Base-by-base conservation (phyloP, 2,797 vertebrate species). In the Cossypha niveicapilla region DNA sequence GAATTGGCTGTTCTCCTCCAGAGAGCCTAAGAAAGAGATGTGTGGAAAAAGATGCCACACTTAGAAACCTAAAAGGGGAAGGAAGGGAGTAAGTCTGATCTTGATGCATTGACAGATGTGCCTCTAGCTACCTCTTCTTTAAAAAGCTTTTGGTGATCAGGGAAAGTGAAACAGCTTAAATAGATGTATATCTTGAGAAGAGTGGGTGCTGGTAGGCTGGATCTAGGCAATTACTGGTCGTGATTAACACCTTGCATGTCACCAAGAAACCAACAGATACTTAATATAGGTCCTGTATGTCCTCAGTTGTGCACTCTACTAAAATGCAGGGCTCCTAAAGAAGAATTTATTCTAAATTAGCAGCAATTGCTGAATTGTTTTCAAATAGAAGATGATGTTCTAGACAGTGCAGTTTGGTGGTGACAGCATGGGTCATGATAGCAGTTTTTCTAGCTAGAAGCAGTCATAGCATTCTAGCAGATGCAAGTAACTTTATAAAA, bases 241-340 rank as follows among this genome's bases (percentile, higher is more conserved):
- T 65, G 22, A 66, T 37, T 71, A 74, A 57, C 5, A 17, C 17
- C 18, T 50, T 67, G 21, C 3, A 4, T 39, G 32, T 50, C 35
- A 68, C 58, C 47, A 44, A 27, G 50, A 75, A 41, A 82, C 32
- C 42, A 61, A 23, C 13, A 75, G 80, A 21, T 51, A 67, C 23
- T 71, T 78, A 37, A 32, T 45, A 25, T 3, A 61, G 6, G 27
- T 73, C 27, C 35, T 12, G 4, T 44, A 37, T 4, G 4, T 79
- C 48, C 25, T 10, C 25, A 66, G 16, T 73, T 0, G 0, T 41
- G 44, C 8, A 3, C 34, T 51, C 28, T 41, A 3, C 30, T 70
- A 60, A 79, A 83, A 83, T 56, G 28, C 12, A 41, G n/a, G 30
- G 8, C 44, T 83, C 34, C 27, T 82, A 70, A 48, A 48, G 62